phyloP scores from a whole-genome alignment of 2,888 invertebrate species.

The Leistus spinibarbis region DNA sequence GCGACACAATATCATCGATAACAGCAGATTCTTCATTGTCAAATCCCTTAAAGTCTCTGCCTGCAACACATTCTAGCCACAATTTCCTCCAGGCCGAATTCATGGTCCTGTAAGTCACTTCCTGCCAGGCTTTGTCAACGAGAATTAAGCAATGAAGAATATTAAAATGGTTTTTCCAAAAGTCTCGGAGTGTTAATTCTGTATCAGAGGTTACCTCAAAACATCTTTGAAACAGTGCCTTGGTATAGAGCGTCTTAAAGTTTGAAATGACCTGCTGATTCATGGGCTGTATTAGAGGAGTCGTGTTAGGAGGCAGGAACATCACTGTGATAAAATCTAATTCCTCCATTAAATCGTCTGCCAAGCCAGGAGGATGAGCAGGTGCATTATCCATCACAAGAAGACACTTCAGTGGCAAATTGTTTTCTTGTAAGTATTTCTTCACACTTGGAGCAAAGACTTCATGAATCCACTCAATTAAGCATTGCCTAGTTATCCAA shows the following conservation, averaged over 20 bases:
- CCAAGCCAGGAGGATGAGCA: slow-evolving; percentile 37
- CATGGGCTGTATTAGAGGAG: slow-evolving; percentile 48
- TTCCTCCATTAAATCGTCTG: slow-evolving; percentile 42
- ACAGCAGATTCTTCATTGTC: slow-evolving; percentile 43
- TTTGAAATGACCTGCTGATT: slow-evolving; percentile 45
- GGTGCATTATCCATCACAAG: slow-evolving; percentile 46
- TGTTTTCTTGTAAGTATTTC: slow-evolving; percentile 46
- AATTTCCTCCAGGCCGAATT: slow-evolving; percentile 40
- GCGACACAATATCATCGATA: slow-evolving; percentile 42
- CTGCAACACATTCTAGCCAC: slow-evolving; percentile 44
- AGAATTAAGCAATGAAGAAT: slow-evolving; percentile 46
- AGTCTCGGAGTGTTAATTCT: slow-evolving; percentile 48
- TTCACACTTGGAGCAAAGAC: slow-evolving; percentile 46
- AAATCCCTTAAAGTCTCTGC: slow-evolving; percentile 50
- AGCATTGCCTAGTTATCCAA: slow-evolving; percentile 33
- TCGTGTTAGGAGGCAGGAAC: slow-evolving; percentile 45
- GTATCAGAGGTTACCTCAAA: slow-evolving; percentile 47
- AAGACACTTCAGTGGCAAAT: slow-evolving; percentile 46
- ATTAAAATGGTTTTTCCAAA: slow-evolving; percentile 50
- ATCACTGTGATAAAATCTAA: slow-evolving; percentile 41
- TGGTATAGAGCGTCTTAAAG: slow-evolving; percentile 50
- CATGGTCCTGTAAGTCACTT: slow-evolving; percentile 36
- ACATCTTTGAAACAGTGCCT: slow-evolving; percentile 46
- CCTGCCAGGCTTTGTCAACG: slow-evolving; percentile 43
- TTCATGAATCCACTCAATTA: slow-evolving; percentile 41